Evolutionary conservation across 2,797 vertebrate genomes (phyloP), one percentile per base, ranked within the genome.

Genomic region (Typhlichthys subterraneus): DNA sequence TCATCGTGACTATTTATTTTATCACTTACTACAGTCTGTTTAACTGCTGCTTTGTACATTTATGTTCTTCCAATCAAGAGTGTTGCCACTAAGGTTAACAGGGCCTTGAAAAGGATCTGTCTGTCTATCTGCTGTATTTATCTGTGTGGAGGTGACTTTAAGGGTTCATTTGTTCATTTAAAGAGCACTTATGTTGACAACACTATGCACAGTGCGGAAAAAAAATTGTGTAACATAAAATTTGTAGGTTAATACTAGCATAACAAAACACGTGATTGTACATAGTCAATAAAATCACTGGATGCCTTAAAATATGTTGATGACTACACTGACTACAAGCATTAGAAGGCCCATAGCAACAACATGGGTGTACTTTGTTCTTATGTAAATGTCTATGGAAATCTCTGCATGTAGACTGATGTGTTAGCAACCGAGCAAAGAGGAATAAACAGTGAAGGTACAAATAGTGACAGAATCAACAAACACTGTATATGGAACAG

Each of bases 321-420:
- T 29, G 23, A 4, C 15, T 17, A 17, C 23, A 29, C 23, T 29
- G 29, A 50, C 48, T 69, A 45, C 61, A 54, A 58, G 71, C 75
- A 73, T 77, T 54, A 62, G 74, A 75, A 69, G 66, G 70, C 77
- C 79, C 71, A 75, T 72, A 82, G 72, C 79, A 69, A 65, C 67
- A 63, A 57, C 73, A 78, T 56, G 62, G 71, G 59, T 85, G 89
- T 89, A 88, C 72, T 89, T 90, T 90, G 90, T 84, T 85, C 77
- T 87, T 89, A 89, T 91, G 90, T 84, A 90, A 91, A 90, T 91
- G 76, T 90, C 65, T 89, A 91, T 88, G 88, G 80, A 90, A 91
- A 91, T 90, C 42, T 79, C 69, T 49, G 33, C 80, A 69, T 76
- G 73, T 45, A 59, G 65, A 67, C 76, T 75, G 62, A 81, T 76